Conservation (phyloP, 2,888 invertebrate genomes). For the Anagyrus pseudococci region DNA sequence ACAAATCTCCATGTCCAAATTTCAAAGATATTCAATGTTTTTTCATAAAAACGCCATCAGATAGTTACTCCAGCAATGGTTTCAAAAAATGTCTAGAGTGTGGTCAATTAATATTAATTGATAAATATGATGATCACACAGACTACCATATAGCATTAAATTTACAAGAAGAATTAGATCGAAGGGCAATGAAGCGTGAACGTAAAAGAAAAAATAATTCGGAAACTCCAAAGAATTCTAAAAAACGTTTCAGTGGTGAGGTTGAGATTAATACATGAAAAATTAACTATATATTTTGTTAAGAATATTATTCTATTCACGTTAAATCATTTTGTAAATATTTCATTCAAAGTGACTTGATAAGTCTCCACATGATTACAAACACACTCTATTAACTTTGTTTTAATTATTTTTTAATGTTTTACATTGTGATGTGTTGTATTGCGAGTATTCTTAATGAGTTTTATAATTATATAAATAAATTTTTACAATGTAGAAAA, state of each 20-base stretch:
- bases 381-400: constrained; percentile 1
- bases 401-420: constrained; percentile 15
- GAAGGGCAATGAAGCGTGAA: constrained; percentile 4
- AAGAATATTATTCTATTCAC: neutral
- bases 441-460: constrained; percentile 8
- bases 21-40: constrained; percentile 57
- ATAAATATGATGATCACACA: constrained; percentile 75
- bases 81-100: constrained; percentile 74
- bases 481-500: constrained; percentile 33
- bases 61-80: constrained; percentile 51
- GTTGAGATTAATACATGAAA: constrained; percentile 7
- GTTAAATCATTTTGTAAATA: constrained; percentile 27
- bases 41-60: constrained; percentile 59
- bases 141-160: constrained; percentile 88
- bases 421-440: constrained; percentile 20
- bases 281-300: constrained; percentile 15
- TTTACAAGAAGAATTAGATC: constrained; percentile 72
- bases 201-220: constrained; percentile 18
- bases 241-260: constrained; percentile 36
- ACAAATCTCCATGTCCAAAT: constrained; percentile 41
- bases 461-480: constrained; percentile 27
- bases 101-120: constrained; percentile 67
- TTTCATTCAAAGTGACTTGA: constrained; percentile 10
- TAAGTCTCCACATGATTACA: constrained; percentile 12
- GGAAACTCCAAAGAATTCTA: constrained; percentile 16